Evolutionary conservation across 1,140 invertebrate species (phyloP).

Genomic region (Gryon sp.): DNA sequence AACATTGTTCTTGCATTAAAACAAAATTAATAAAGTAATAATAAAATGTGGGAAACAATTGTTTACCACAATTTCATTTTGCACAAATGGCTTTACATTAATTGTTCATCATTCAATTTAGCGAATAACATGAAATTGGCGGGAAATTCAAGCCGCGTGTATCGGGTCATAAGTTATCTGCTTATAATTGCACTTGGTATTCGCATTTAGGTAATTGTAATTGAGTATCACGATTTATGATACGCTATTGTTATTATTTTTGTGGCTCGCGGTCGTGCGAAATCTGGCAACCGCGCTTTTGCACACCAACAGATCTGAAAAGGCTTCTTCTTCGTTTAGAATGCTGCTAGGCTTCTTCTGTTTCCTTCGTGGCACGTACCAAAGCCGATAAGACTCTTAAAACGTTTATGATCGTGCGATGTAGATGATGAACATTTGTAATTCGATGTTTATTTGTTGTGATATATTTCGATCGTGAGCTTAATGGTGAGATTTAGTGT

Average conservation of each 20-base stretch:
- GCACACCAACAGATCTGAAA: slow-evolving; percentile 29
- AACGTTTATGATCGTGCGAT: slow-evolving; percentile 51
- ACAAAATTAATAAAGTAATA: too few relatives aligned
- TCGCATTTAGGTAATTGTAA: slow-evolving; percentile 28
- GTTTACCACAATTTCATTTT: too few relatives aligned
- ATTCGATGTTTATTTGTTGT: slow-evolving; percentile 16
- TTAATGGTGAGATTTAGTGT: slow-evolving; percentile 20
- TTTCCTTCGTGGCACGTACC: slow-evolving; percentile 56
- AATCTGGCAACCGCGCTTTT: slow-evolving; percentile 58
- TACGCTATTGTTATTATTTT: slow-evolving; percentile 40
- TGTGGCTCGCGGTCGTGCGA: slow-evolving; percentile 27
- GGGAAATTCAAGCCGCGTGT: slow-evolving; percentile 17
- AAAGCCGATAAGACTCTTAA: slow-evolving; percentile 63
- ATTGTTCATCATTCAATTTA: too few relatives aligned
- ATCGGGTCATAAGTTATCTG: slow-evolving; percentile 21
- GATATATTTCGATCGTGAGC: slow-evolving; percentile 5
- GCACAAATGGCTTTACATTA: too few relatives aligned
- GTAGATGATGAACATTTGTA: slow-evolving; percentile 47
- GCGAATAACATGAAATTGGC: slow-evolving; percentile 11
- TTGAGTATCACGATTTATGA: slow-evolving; percentile 42
- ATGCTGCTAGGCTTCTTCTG: slow-evolving; percentile 63
- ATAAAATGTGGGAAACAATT: too few relatives aligned
- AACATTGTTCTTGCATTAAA: too few relatives aligned
- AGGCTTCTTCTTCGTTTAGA: slow-evolving; percentile 54
- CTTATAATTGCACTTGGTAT: slow-evolving; percentile 33